phyloP scores from a whole-genome alignment of 2,113 vertebrate species.

The Dicerorhinus sumatrensis region DNA sequence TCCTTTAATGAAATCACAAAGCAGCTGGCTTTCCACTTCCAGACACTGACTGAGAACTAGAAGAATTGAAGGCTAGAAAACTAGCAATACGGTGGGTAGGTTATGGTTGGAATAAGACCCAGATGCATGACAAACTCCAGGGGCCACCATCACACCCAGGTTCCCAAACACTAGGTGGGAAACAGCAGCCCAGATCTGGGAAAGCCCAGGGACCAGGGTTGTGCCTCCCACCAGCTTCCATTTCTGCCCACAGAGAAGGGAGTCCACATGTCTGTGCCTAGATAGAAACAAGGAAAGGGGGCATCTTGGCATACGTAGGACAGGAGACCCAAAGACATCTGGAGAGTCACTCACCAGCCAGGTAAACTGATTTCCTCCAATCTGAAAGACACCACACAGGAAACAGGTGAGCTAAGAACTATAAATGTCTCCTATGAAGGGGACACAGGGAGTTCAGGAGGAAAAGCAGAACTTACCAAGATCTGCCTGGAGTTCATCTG shows the following conservation, averaged over 20 bases:
- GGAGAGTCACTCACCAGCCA: slow-evolving; percentile 21
- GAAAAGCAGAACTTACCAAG: neutral
- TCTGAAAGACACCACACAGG: slow-evolving; percentile 34
- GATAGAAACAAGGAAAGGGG: neutral
- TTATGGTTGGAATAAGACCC: neutral
- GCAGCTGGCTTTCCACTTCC: neutral
- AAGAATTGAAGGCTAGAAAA: neutral
- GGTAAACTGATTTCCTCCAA: neutral
- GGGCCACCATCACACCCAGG: neutral
- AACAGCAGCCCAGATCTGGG: fast-evolving
- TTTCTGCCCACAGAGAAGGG: neutral
- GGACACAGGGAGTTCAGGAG: neutral
- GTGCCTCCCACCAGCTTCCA: neutral
- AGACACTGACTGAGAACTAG: neutral
- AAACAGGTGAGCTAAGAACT: neutral
- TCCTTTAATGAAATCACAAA: neutral
- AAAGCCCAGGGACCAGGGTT: neutral
- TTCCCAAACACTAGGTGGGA: neutral
- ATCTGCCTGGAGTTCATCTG: neutral
- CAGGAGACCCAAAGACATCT: neutral
- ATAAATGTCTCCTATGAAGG: fast-evolving
- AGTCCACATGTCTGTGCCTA: neutral
- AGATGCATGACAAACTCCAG: too few species aligned
- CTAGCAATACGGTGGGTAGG: fast-evolving
- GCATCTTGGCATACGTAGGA: neutral